These are phyloP conservation scores for Pterocles gutturalis DNA, from an alignment of 2,113 vertebrate genomes.

Conservation along the genomic window DNA sequence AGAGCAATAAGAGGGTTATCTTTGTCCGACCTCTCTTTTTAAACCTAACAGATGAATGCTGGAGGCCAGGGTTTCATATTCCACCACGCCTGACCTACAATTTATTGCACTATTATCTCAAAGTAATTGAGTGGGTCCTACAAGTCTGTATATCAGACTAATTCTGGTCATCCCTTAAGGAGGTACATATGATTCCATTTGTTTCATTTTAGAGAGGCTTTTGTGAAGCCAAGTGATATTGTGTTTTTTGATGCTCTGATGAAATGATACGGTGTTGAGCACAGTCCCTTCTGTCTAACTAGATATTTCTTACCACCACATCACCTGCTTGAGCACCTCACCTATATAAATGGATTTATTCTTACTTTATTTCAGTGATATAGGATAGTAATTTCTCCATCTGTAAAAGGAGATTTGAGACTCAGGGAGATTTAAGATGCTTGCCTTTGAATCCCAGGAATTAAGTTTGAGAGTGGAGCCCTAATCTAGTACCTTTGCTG, in stretches of 20 bases:
- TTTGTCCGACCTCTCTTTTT: neutral
- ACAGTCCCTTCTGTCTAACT: neutral
- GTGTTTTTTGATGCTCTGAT: neutral
- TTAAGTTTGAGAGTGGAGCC: neutral
- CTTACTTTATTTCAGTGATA: neutral
- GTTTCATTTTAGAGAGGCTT: neutral
- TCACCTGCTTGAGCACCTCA: neutral
- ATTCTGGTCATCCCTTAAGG: neutral
- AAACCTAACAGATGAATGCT: neutral
- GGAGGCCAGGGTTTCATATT: neutral
- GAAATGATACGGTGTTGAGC: neutral
- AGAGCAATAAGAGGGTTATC: conserved; percentile 35
- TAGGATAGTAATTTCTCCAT: neutral
- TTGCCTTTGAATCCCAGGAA: neutral
- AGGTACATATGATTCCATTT: neutral
- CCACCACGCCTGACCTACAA: neutral
- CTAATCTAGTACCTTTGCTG: neutral
- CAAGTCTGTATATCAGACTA: neutral
- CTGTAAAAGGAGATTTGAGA: neutral
- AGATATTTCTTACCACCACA: neutral
- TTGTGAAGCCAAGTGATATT: neutral
- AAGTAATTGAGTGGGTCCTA: neutral
- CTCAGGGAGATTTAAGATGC: neutral
- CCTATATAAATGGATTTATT: neutral
- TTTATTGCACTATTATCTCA: conserved; percentile 1